phyloP scores from a whole-genome alignment of 2,113 vertebrate genomes.

The Daboia siamensis region DNA sequence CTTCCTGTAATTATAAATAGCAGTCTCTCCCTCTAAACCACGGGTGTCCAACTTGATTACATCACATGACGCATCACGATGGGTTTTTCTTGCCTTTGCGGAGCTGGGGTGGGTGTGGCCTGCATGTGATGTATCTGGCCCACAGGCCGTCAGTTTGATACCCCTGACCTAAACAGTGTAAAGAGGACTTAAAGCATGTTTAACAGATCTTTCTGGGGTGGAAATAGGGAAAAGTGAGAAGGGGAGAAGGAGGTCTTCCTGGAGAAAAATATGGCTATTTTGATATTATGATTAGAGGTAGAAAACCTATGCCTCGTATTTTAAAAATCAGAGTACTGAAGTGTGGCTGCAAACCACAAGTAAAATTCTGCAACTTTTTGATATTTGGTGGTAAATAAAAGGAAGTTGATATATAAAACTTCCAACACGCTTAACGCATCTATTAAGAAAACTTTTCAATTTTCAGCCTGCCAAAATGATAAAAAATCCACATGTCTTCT shows the following conservation, averaged over 20 bases:
- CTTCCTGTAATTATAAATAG: neutral
- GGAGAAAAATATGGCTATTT: neutral
- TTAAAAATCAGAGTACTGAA: neutral
- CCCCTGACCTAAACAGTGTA: neutral
- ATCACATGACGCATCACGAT: too few species aligned
- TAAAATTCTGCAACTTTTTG: neutral
- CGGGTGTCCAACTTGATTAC: too few species aligned
- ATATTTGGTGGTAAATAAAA: neutral
- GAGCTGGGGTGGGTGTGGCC: too few species aligned
- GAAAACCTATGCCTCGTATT: neutral
- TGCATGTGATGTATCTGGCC: too few species aligned
- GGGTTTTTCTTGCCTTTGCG: too few species aligned
- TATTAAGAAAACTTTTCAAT: neutral
- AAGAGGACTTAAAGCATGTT: neutral
- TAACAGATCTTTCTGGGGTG: too few species aligned
- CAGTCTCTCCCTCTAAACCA: neutral
- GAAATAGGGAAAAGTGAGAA: neutral
- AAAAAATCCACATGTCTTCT: neutral
- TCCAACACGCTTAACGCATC: neutral
- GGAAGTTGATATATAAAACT: neutral
- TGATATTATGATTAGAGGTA: neutral
- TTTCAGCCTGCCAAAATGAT: neutral
- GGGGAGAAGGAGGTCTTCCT: neutral
- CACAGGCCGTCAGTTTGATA: too few species aligned
- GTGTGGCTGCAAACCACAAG: neutral